Conservation (phyloP, 2,797 vertebrate genomes). For the Momotus momota region DNA sequence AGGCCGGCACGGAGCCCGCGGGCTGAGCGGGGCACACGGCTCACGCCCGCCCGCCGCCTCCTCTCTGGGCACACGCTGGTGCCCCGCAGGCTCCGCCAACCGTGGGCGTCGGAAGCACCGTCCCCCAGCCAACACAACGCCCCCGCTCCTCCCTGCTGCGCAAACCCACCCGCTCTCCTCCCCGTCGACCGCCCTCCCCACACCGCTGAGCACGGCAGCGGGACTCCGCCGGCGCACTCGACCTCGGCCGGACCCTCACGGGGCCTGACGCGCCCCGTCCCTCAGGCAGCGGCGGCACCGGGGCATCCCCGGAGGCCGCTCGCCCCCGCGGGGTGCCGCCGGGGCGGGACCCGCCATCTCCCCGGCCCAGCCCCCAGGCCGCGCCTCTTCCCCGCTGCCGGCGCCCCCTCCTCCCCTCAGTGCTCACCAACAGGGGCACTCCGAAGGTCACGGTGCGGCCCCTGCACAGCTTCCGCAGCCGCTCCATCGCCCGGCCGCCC, state of each 20-base stretch:
- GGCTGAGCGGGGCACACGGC: not conserved
- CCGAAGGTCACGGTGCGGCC: constrained; percentile 75
- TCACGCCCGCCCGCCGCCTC: not conserved
- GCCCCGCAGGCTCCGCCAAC: accelerated
- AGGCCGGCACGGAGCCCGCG: accelerated
- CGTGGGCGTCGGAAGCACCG: accelerated
- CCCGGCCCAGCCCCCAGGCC: not conserved
- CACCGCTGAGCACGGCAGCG: not conserved
- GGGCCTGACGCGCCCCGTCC: not conserved
- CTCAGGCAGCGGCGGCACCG: not conserved
- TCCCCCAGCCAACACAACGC: too few species aligned
- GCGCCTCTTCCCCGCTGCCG: not conserved
- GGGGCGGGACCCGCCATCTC: not conserved
- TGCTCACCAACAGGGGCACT: constrained; percentile 79
- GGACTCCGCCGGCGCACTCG: too few species aligned
- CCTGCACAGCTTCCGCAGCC: constrained; percentile 21
- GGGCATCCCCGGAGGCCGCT: accelerated
- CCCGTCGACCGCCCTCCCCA: not conserved
- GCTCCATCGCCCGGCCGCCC: not conserved
- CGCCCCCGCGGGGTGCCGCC: too few species aligned
- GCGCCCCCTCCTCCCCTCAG: not conserved
- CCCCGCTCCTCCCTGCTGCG: not conserved
- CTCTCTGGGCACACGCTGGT: not conserved
- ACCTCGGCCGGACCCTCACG: not conserved
- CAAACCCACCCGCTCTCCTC: not conserved